phyloP scores from a whole-genome alignment of 2,888 invertebrate genomes.

The Sialis lutaria region DNA sequence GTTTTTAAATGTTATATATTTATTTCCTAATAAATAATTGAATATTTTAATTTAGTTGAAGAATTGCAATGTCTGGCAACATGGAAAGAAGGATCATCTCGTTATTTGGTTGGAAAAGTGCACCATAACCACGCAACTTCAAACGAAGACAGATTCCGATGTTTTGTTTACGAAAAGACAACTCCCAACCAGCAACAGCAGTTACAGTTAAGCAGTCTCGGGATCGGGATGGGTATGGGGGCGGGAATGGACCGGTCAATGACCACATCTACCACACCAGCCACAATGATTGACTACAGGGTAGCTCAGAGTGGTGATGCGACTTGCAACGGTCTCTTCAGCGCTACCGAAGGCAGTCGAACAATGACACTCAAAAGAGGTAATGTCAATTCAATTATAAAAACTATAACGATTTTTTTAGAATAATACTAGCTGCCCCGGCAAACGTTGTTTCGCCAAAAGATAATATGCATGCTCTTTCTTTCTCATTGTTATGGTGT shows the following conservation, averaged over 20 bases:
- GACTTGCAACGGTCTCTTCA: slow-evolving; percentile 82
- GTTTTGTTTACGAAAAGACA: slow-evolving; percentile 85
- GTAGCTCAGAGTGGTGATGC: slow-evolving; percentile 87
- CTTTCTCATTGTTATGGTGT: no score
- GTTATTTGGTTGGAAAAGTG: slow-evolving; percentile 79
- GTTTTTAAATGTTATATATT: no score
- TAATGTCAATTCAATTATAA: slow-evolving; percentile 17
- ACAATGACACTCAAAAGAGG: slow-evolving; percentile 71
- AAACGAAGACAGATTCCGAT: slow-evolving; percentile 84
- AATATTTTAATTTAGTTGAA: slow-evolving; percentile 46
- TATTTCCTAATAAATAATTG: not conserved
- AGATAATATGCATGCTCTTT: no score
- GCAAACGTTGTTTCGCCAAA: no score
- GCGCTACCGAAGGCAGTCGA: slow-evolving; percentile 71
- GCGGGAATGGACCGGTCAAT: not conserved
- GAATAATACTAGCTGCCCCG: no score
- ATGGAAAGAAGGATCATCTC: slow-evolving; percentile 87
- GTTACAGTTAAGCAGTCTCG: slow-evolving; percentile 11
- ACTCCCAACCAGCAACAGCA: slow-evolving; percentile 16
- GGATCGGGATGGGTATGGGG: slow-evolving; percentile 13
- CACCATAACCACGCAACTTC: slow-evolving; percentile 79
- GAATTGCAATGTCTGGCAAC: slow-evolving; percentile 80
- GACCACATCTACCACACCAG: slow-evolving; percentile 11
- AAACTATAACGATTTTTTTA: not conserved
- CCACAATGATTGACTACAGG: slow-evolving; percentile 54